Percentiles rank a stretch among this genome's conserved stretches.
phyloP scores from a whole-genome alignment of 2,797 vertebrate species.

The Decapterus maruadsi region DNA sequence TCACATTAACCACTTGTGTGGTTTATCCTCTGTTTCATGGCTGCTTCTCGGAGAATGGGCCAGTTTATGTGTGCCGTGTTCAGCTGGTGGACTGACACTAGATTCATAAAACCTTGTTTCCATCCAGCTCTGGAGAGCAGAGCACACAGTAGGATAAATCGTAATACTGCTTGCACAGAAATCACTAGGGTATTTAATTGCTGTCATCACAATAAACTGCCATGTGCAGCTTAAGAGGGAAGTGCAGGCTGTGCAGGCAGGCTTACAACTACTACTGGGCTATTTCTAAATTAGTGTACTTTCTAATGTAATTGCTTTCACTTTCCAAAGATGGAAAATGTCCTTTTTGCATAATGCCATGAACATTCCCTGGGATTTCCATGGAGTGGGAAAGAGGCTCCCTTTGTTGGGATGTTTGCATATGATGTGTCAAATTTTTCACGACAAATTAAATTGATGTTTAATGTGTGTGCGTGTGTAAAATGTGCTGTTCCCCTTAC shows the following conservation, averaged over 20 bases:
- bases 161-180: constrained; percentile 72
- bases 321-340: constrained; percentile 67
- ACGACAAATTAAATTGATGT: constrained; percentile 35
- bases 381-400: constrained; percentile 12
- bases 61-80: constrained; percentile 46
- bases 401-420: constrained; percentile 35
- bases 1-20: constrained; percentile 65
- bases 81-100: constrained; percentile 38
- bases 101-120: constrained; percentile 55
- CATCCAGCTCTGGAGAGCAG: constrained; percentile 52
- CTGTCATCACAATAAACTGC: constrained; percentile 77
- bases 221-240: constrained; percentile 73
- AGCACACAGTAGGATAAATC: constrained; percentile 68
- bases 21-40: constrained; percentile 63
- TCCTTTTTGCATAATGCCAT: constrained; percentile 56
- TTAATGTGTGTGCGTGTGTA: no score
- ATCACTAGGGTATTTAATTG: constrained; percentile 81
- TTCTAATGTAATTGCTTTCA: constrained; percentile 79
- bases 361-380: constrained; percentile 46
- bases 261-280: constrained; percentile 78
- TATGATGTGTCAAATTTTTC: constrained; percentile 19
- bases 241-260: constrained; percentile 62
- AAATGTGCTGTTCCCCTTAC: constrained; percentile 4
- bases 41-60: constrained; percentile 56
- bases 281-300: constrained; percentile 79